phyloP scores from a whole-genome alignment of 2,888 invertebrate species.

The Caenorhabditis imperialis region DNA sequence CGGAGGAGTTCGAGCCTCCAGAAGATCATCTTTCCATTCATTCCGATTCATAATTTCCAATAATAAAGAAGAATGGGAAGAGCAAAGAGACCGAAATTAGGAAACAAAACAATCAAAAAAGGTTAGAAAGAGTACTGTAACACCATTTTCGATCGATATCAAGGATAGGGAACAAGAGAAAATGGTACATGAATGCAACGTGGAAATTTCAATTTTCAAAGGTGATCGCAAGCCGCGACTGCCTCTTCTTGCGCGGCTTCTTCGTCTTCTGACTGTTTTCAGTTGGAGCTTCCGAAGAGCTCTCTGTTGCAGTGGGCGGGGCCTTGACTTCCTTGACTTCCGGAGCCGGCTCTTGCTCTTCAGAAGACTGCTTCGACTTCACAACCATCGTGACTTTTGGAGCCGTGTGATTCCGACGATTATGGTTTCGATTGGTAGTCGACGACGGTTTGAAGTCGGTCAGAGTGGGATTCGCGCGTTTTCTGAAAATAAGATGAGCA shows the following conservation, averaged over 20 bases:
- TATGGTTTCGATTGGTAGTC: background rate
- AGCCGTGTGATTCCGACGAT: constrained; percentile 7
- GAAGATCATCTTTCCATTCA: constrained; percentile 11
- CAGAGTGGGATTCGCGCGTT: constrained; percentile 22
- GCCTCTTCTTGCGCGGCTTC: constrained; percentile 41
- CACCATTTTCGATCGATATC: constrained; percentile 1
- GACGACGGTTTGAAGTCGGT: constrained; percentile 54
- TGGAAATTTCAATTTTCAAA: too few relatives aligned
- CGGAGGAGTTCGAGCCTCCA: constrained; percentile 19
- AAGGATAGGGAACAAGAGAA: background rate
- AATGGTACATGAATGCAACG: background rate
- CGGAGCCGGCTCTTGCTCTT: constrained; percentile 5
- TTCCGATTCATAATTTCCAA: background rate
- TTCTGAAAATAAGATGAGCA: constrained; percentile 7
- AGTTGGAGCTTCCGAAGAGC: background rate
- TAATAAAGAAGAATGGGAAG: background rate
- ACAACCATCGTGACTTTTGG: constrained; percentile 33
- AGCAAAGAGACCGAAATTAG: background rate
- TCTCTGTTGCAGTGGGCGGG: background rate
- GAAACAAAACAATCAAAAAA: background rate
- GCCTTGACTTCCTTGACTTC: background rate
- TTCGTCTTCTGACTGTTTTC: constrained; percentile 1
- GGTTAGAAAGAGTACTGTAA: background rate
- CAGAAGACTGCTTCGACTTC: background rate
- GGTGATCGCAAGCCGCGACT: constrained; percentile 38